Evolutionary conservation across 1,140 invertebrate species (phyloP).

Genomic region (Drosophila ananassae): DNA sequence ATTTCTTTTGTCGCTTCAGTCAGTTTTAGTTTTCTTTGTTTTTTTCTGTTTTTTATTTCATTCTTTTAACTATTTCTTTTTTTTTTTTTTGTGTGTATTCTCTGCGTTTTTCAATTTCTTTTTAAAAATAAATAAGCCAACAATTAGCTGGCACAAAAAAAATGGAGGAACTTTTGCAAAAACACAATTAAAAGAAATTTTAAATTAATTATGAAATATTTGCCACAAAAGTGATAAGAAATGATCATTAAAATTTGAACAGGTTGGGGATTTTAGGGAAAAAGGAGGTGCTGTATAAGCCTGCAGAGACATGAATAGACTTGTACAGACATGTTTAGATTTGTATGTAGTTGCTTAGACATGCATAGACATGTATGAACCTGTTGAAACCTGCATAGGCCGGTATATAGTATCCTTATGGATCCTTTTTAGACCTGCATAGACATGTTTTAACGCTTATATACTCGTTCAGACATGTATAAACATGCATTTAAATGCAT

Average conservation of each 20-base stretch:
- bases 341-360: no score
- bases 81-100: neutral
- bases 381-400: no score
- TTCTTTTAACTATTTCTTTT: neutral
- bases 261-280: no score
- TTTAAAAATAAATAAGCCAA: slow-evolving; percentile 71
- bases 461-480: no score
- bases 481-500: no score
- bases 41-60: slow-evolving; percentile 3
- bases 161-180: slow-evolving; percentile 10
- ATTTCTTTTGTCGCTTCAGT: slow-evolving; percentile 49
- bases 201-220: slow-evolving; percentile 37
- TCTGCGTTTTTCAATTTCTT: slow-evolving; percentile 23
- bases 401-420: no score
- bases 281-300: no score
- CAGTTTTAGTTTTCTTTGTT: slow-evolving; percentile 39
- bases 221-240: neutral
- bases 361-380: no score
- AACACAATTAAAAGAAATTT: slow-evolving; percentile 30
- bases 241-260: neutral
- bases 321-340: no score
- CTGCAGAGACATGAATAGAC: no score
- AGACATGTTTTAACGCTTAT: no score
- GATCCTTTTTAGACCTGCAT: no score
- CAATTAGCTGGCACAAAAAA: slow-evolving; percentile 53